phyloP scores from a whole-genome alignment of 2,888 invertebrate genomes.

The Petrolisthes cinctipes region DNA sequence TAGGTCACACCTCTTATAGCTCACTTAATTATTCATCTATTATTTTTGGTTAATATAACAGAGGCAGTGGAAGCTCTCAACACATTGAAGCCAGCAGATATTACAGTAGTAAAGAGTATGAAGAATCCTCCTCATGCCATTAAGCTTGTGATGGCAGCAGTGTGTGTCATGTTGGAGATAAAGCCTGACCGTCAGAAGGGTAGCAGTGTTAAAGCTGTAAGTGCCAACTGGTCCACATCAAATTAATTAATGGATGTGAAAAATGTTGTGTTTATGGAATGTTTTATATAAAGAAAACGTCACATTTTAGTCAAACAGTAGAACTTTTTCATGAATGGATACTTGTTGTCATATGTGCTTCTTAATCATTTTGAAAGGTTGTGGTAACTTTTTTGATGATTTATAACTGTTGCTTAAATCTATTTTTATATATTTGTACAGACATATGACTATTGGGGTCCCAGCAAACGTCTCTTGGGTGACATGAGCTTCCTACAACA shows the following conservation, averaged over 20 bases:
- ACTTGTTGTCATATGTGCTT: too few relatives aligned
- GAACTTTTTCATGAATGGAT: too few relatives aligned
- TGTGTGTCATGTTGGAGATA: slow-evolving; percentile 87
- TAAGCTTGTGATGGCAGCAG: slow-evolving; percentile 88
- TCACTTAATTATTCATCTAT: not conserved
- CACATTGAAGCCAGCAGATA: slow-evolving; percentile 87
- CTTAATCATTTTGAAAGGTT: too few relatives aligned
- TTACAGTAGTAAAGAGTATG: slow-evolving; percentile 88
- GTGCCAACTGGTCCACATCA: not conserved
- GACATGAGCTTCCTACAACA: slow-evolving; percentile 84
- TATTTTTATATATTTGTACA: slow-evolving; percentile 67
- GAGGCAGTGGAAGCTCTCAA: slow-evolving; percentile 82
- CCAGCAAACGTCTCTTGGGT: slow-evolving; percentile 84
- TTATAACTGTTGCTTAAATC: too few relatives aligned
- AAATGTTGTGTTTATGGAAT: too few relatives aligned
- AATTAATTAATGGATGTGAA: too few relatives aligned
- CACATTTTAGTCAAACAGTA: too few relatives aligned
- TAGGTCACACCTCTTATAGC: too few relatives aligned
- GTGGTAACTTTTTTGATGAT: too few relatives aligned
- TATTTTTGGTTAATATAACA: slow-evolving; percentile 69
- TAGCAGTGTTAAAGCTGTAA: slow-evolving; percentile 76
- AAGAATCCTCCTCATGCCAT: slow-evolving; percentile 86
- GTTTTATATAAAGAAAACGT: too few relatives aligned
- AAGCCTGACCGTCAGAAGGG: slow-evolving; percentile 83
- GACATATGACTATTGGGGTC: slow-evolving; percentile 86